Base-by-base conservation (phyloP, 2,113 vertebrate species). In the Trogon melanurus region DNA sequence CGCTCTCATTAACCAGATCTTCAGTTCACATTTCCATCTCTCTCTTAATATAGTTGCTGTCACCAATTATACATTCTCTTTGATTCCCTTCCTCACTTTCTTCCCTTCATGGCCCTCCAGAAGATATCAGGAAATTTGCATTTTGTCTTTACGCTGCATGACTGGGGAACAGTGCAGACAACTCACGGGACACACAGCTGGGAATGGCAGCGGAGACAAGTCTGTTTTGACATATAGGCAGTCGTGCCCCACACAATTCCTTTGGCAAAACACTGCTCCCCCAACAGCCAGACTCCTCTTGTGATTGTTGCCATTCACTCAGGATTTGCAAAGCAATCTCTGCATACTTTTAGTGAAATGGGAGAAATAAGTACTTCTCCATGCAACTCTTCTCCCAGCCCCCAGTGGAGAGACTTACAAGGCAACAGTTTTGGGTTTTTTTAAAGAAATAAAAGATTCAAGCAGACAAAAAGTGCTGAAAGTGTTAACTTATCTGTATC, bases 31-130 rank as follows among this genome's bases (percentile, higher is more conserved):
- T 74, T 65, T 51, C 48, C 67, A 29, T 64, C 87, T 51, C 85
- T 83, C 69, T 41, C 70, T 91, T 62, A 41, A 34, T 27, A 11
- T 1, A 51, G 58, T 36, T 54, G 36, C 93, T 94, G 91, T 88
- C 89, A 94, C 51, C 66, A 83, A 25, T 91, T 93, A 93, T 67
- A 45, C 47, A 96, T 96, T 94, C 93, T 34, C 79, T 97, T 95
- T 96, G 89, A 94, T 96, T 95, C 17, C 47, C 22, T 70, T 83
- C 78, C 26, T 91, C 62, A 18, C 64, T 89, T 91, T 91, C 74
- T 96, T 89, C 81, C 50, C 29, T 71, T 71, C n/a, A 3, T 4
- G 26, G 79, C 50, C 50, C 71, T 94, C 29, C 67, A 80, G 82
- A 95, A 95, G 64, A 57, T 54, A 88, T 29, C 5, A 25, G 82